Base-by-base conservation (phyloP, 1,140 invertebrate genomes). In the Nylanderia fulva region DNA sequence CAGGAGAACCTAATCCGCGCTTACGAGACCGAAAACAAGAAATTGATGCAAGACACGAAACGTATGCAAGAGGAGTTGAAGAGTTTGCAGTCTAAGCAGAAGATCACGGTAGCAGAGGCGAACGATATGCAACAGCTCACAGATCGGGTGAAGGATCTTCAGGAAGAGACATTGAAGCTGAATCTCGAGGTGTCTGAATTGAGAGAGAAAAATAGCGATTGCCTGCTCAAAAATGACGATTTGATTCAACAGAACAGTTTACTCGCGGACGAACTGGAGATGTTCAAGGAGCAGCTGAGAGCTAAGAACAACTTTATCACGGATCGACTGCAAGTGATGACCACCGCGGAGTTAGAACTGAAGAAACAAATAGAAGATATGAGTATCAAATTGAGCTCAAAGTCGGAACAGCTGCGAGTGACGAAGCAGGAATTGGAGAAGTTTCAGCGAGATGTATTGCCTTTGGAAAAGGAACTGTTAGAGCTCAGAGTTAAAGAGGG, bases 231-330 rank as follows among this genome's bases (percentile, higher is more conserved):
- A 39, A 92, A 91, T 15, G 94, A 95, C 9, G 94, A 95, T 79
- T 48, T 93, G 27, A 76, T 15, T 0, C 92, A 95, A 52, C 94
- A 94, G 48, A 94, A 92, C 61, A 90, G 88, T 71, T 56, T 95
- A 11, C 29, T 94, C 11, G 89, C 91, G n/a, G 94, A 95, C 9
- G 94, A 95, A 72, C 63, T 95, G n/a, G 91, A 91, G 15, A 94
- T 95, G 93, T 94, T 95, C 33, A 95, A 94, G 60, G 93, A 95
- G 11, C 94, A 95, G 45, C 54, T 95, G 21, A 92, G 75, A 71
- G 91, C 92, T 15, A 95, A 95, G 60, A 94, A 94, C 36, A 91
- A 93, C 15, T 95, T 93, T 52, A 95, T 95, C 61, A 94, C 92
- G 1, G 91, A 93, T 39, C 88, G 91, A 18, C 68, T 95, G 0